These are phyloP conservation scores for Chymomyza procnemis DNA, from an alignment of 2,888 invertebrate genomes.

Conservation along the genomic window DNA sequence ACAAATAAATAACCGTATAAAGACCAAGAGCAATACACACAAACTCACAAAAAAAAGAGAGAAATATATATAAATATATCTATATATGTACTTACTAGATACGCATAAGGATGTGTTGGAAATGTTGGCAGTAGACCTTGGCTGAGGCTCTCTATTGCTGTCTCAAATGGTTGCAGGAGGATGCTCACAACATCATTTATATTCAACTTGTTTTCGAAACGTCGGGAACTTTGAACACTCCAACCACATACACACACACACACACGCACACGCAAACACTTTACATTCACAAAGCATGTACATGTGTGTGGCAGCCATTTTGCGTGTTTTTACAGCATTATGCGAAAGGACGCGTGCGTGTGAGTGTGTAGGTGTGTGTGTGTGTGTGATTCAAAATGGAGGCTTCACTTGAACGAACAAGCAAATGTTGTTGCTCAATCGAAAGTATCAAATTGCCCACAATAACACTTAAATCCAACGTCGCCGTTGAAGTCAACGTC, in stretches of 20 bases:
- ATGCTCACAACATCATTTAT: conserved; percentile 69
- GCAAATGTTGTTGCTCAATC: conserved; percentile 74
- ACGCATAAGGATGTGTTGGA: background rate
- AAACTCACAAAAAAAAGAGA: background rate
- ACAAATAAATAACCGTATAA: conserved; percentile 53
- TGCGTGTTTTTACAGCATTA: conserved; percentile 47
- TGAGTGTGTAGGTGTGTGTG: conserved; percentile 5
- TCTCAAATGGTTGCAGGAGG: conserved; percentile 25
- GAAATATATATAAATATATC: too few relatives aligned
- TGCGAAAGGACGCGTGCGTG: conserved; percentile 19
- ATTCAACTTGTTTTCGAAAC: conserved; percentile 70
- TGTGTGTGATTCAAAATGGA: conserved; percentile 18
- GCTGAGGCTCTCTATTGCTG: background rate
- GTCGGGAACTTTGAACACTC: conserved; percentile 59
- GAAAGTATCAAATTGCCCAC: conserved; percentile 76
- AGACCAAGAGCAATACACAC: conserved; percentile 15
- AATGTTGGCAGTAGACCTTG: background rate
- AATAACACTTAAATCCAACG: conserved; percentile 74
- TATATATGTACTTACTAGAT: background rate
- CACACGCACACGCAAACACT: too few relatives aligned
- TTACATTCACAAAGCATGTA: too few relatives aligned
- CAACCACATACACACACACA: conserved; percentile 38
- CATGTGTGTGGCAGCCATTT: conserved; percentile 40
- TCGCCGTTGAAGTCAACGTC: conserved; percentile 58
- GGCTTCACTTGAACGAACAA: conserved; percentile 67